Conservation (phyloP, 1,140 invertebrate species). For the Musca domestica region DNA sequence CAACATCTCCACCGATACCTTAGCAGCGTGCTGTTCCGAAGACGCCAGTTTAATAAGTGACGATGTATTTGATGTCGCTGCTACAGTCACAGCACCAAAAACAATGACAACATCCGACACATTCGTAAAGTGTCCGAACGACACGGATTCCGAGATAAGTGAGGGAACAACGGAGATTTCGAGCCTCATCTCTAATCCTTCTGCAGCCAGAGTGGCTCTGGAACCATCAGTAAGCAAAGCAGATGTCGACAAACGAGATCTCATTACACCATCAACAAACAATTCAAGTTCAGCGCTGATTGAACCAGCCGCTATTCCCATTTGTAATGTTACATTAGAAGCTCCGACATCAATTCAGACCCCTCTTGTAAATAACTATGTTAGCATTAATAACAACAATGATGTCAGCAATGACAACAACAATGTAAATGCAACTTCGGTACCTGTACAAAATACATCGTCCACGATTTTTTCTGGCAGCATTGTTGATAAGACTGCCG, state of each 20-base stretch:
- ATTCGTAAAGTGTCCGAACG: background rate
- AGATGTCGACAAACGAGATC: background rate
- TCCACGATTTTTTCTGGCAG: background rate
- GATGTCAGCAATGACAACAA: slow-evolving; percentile 36
- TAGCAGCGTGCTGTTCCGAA: slow-evolving; percentile 46
- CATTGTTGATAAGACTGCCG: background rate
- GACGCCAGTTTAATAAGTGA: slow-evolving; percentile 49
- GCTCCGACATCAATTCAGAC: background rate
- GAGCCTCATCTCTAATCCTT: slow-evolving; percentile 14
- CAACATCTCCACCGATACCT: slow-evolving; percentile 47
- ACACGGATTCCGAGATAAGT: slow-evolving; percentile 11
- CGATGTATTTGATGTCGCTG: slow-evolving; percentile 37
- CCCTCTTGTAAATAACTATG: background rate
- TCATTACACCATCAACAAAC: no score
- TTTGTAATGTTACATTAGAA: no score
- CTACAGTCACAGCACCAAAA: slow-evolving; percentile 9
- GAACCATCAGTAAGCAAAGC: slow-evolving; percentile 20
- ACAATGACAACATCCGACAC: slow-evolving; percentile 15
- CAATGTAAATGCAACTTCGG: background rate
- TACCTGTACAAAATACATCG: background rate
- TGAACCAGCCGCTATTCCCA: no score
- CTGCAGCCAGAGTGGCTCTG: slow-evolving; percentile 14
- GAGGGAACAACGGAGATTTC: background rate
- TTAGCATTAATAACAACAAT: slow-evolving; percentile 27
- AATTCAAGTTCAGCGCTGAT: no score